phyloP scores from a whole-genome alignment of 1,140 invertebrate genomes.

The Oppia nitens region DNA sequence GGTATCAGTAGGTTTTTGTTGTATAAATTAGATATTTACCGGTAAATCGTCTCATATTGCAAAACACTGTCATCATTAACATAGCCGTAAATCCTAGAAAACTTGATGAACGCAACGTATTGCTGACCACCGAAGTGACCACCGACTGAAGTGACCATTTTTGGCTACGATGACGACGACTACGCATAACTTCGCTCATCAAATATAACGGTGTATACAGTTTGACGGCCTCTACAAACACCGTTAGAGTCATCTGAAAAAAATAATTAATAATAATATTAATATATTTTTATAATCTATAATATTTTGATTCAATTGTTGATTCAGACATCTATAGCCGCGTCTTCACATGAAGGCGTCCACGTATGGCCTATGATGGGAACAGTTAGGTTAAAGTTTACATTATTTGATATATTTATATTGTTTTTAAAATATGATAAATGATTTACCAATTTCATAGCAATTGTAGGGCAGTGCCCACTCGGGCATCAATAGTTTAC shows the following conservation, averaged over 20 bases:
- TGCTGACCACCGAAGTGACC: conserved; percentile 38
- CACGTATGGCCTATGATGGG: too few species aligned
- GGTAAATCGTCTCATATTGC: conserved; percentile 24
- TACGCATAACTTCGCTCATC: conserved; percentile 31
- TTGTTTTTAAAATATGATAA: too few species aligned
- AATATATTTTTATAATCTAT: too few species aligned
- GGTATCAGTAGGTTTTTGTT: too few species aligned
- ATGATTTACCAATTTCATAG: conserved; percentile 49
- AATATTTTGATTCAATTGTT: too few species aligned
- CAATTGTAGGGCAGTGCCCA: conserved; percentile 37
- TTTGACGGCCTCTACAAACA: conserved; percentile 46
- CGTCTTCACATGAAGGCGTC: conserved; percentile 48
- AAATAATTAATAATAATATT: too few species aligned
- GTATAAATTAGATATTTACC: not conserved
- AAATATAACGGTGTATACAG: conserved; percentile 60
- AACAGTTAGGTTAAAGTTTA: too few species aligned
- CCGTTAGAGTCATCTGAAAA: conserved; percentile 44
- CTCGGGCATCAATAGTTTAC: conserved; percentile 33
- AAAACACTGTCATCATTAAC: conserved; percentile 49
- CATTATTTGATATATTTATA: too few species aligned
- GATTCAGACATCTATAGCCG: too few species aligned
- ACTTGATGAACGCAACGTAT: conserved; percentile 50
- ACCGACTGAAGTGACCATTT: not conserved
- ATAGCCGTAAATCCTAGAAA: conserved; percentile 57
- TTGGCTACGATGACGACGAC: not conserved